Base-by-base conservation (phyloP, 1,140 invertebrate species). In the Polyergus mexicanus region DNA sequence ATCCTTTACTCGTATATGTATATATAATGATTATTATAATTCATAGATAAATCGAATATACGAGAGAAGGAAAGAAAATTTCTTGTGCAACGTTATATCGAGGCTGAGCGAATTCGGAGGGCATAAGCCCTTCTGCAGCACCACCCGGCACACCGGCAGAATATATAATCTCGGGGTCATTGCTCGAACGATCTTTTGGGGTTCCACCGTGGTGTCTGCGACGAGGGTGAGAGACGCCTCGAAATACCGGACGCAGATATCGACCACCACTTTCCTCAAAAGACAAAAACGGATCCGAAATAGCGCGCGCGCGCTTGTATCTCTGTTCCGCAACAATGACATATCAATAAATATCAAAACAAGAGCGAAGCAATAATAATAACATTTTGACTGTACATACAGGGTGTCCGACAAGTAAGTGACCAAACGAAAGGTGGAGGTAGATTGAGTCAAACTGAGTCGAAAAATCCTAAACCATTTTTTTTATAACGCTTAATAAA, bases 151-250 rank as follows among this genome's bases (percentile, higher is more conserved):
- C 78, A 90, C 87, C 47, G 68, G 60, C 75, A 66, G 88, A 90
- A 90, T 90, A 87, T 90, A 90, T 90, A 89, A 90, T 87, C 88
- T 91, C 91, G 93, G 88, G 93, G 93, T 94, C 93, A 94, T 93
- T 92, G 93, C 83, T 92, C 93, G 93, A 92, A 93, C 92, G 93
- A 94, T 94, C 93, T 94, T 94, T 94, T 92, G 93, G 88, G 91
- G 89, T 92, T 88, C 84, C 63, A 80, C 35, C 80, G 90, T 90
- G 89, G 89, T 91, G 86, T 84, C 88, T 91, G 87, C 77, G 90
- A 91, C 81, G 87, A 91, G 91, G 92, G 90, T 91, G 90, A 92
- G 91, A 92, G 88, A 87, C 84, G 88, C 90, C 87, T 89, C 86
- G 80, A 68, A 86, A 86, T 87, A 92, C 85, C 85, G 88, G 69